Percentiles rank a stretch among this genome's conserved stretches.
These are phyloP conservation scores for Pseudochirops corinnae DNA, from an alignment of 2,797 vertebrate genomes.

Conservation along the genomic window DNA sequence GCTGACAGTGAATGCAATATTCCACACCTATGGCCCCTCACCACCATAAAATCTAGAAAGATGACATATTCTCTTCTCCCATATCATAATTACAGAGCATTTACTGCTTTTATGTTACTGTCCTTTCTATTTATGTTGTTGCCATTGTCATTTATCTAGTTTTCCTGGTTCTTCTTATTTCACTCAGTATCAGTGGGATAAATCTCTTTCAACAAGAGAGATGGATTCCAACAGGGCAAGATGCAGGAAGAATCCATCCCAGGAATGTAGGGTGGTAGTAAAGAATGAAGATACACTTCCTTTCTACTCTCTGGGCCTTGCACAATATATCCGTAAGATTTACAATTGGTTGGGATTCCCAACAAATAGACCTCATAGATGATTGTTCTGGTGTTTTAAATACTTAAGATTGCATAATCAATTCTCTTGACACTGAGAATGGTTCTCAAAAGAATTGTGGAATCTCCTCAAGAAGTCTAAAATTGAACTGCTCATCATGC, in stretches of 20 bases:
- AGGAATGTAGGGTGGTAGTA: neutral
- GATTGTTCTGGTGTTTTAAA: conserved; percentile 17
- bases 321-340: conserved; percentile 5
- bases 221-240: neutral
- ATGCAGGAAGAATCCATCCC: neutral
- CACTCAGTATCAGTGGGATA: neutral
- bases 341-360: neutral
- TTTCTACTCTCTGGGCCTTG: neutral
- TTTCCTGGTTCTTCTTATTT: neutral
- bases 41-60: neutral
- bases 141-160: neutral
- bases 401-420: conserved; percentile 8
- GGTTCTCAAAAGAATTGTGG: neutral
- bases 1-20: neutral
- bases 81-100: neutral
- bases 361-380: conserved; percentile 10
- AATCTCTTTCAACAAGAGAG: neutral
- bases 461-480: neutral
- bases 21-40: neutral
- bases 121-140: neutral
- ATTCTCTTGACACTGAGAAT: neutral
- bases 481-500: neutral
- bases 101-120: neutral
- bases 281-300: neutral
- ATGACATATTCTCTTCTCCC: neutral